phyloP scores from a whole-genome alignment of 2,797 vertebrate genomes.

The Petrocephalus schoutedeni region DNA sequence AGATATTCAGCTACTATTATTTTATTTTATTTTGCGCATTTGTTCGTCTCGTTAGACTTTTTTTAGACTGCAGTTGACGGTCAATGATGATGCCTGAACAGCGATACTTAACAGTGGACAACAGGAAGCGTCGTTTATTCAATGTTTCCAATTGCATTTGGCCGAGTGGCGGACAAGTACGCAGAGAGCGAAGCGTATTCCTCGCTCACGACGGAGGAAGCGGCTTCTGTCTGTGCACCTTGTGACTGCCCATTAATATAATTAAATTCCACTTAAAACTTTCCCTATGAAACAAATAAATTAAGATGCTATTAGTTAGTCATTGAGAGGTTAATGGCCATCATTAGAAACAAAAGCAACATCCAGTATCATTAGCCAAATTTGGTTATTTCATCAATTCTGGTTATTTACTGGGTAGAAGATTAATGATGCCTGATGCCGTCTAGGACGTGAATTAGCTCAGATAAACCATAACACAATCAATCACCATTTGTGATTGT shows the following conservation, averaged over 20 bases:
- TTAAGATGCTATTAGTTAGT: slow-evolving; percentile 78
- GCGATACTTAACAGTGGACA: not conserved
- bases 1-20: not conserved
- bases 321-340: slow-evolving; percentile 81
- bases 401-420: slow-evolving; percentile 90
- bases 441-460: slow-evolving; percentile 91
- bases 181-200: not conserved
- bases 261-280: slow-evolving; percentile 70
- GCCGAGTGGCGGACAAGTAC: not conserved
- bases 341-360: slow-evolving; percentile 87
- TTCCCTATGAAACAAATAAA: slow-evolving; percentile 73
- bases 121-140: not conserved
- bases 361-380: slow-evolving; percentile 92
- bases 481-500: slow-evolving; percentile 83
- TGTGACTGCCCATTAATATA: slow-evolving; percentile 62
- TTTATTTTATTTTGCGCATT: not conserved
- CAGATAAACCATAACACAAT: slow-evolving; percentile 94
- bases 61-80: not conserved
- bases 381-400: slow-evolving; percentile 97
- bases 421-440: slow-evolving; percentile 90
- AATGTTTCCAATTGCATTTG: not conserved
- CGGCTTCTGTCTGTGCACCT: slow-evolving; percentile 46
- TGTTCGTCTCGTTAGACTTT: not conserved
- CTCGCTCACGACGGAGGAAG: not conserved
- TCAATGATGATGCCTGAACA: not conserved